Evolutionary conservation across 2,797 vertebrate genomes (phyloP).

Genomic region (Anguilla pacifica): DNA sequence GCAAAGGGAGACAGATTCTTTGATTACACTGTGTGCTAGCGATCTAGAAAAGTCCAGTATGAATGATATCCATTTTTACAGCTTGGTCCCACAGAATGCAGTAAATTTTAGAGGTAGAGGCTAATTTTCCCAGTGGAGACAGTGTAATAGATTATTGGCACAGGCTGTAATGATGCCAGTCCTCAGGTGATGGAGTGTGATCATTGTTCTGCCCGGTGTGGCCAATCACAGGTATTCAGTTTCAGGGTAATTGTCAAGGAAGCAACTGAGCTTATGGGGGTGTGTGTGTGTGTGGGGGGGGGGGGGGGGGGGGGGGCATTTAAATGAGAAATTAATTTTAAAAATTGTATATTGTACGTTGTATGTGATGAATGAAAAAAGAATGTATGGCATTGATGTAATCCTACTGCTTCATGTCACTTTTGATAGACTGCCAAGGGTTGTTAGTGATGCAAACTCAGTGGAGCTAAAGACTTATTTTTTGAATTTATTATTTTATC

Average conservation of each 20-base stretch:
- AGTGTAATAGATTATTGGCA: conserved; percentile 56
- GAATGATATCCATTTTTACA: conserved; percentile 27
- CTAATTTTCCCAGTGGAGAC: conserved; percentile 43
- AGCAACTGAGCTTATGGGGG: conserved; percentile 3
- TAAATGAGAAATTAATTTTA: background rate
- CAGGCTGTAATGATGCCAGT: conserved; percentile 49
- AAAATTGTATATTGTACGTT: background rate
- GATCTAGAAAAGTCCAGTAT: conserved; percentile 41
- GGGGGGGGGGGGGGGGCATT: no score
- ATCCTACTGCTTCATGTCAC: background rate
- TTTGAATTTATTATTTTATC: no score
- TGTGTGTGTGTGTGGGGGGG: background rate
- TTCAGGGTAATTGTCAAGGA: conserved; percentile 54
- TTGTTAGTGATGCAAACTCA: no score
- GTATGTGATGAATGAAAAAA: background rate
- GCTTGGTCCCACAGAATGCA: conserved; percentile 46
- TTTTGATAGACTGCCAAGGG: no score
- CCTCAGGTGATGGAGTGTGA: conserved; percentile 59
- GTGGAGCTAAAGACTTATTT: no score
- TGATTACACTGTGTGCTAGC: conserved; percentile 45
- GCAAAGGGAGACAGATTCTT: background rate
- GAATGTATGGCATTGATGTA: background rate
- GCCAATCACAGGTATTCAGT: conserved; percentile 65
- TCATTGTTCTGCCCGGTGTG: conserved; percentile 51
- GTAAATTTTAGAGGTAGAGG: conserved; percentile 49